Base-by-base conservation (phyloP, 2,888 invertebrate species). In the Hemithea aestivaria region DNA sequence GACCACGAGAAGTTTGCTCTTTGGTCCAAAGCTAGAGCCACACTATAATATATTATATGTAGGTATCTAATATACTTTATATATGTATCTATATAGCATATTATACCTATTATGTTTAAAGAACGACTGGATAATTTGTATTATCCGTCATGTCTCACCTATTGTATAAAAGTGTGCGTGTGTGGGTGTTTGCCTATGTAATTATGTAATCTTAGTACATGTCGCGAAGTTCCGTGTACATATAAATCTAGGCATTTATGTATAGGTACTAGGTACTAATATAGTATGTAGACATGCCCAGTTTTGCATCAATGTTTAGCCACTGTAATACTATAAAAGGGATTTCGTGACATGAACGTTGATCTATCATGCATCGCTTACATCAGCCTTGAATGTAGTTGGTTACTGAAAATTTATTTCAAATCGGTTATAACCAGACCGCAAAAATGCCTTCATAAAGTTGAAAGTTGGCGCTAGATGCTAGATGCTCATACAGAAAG, bases 161-260 rank as follows among this genome's bases (percentile, higher is more conserved):
- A 37, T 53, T 49, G 38, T 44, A 30, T 32, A 38, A 30, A 47
- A 2, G 5, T 16, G 5, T 16, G 5, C 16, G 16, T 16, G 47
- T 37, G 40, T 40, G 40, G 44, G 51, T 56, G 51, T 61, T 60
- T 60, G 53, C 47, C 27, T 40, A 35, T 51, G 37, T 59, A 30
- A 46, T 59, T 67, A 63, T 58, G 58, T 59, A 64, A 64, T 53
- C 43, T 49, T 48, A 41, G 51, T 51, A 30, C 55, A 50, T 52
- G 50, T 42, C 38, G 49, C 41, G 38, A 16, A 16, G 56, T 57
- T 58, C 59, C 58, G 57, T 47, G 55, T 52, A 38, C 29, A 41
- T 16, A 16, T 5, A 16, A 4, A 16, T 16, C 31, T 31, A 34
- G 22, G 32, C 30, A 35, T 33, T 36, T 28, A 29, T 25, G 21